Percentiles rank a stretch among this genome's conserved stretches.
Conservation (phyloP, 2,797 vertebrate genomes). For the Betta splendens region DNA sequence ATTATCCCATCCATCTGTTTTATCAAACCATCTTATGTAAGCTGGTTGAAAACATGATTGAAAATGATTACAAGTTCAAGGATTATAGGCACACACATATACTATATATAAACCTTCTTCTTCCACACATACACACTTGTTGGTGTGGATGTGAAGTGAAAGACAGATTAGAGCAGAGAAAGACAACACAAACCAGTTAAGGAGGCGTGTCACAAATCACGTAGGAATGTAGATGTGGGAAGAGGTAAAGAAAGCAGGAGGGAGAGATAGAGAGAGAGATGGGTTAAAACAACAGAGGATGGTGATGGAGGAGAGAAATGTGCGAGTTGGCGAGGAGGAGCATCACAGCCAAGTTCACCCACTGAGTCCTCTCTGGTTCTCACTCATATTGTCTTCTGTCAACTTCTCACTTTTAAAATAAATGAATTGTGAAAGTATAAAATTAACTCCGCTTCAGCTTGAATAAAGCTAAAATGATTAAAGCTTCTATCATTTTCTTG, state of each 20-base stretch:
- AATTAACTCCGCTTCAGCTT: background rate
- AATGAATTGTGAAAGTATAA: slow-evolving; percentile 22
- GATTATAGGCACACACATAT: too few species aligned
- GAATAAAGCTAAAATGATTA: too few species aligned
- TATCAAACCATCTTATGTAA: slow-evolving; percentile 4
- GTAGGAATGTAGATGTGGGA: slow-evolving; percentile 12
- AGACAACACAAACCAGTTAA: too few species aligned
- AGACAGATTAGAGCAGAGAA: too few species aligned
- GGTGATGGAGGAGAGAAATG: slow-evolving; percentile 37
- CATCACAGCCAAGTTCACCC: slow-evolving; percentile 40
- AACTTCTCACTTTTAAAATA: slow-evolving; percentile 39
- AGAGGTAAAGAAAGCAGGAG: slow-evolving; percentile 18
- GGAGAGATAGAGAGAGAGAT: slow-evolving; percentile 12
- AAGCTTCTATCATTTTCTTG: too few species aligned
- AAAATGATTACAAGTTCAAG: background rate
- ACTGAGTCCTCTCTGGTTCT: slow-evolving; percentile 33
- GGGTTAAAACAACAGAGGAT: slow-evolving; percentile 33
- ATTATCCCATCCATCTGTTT: slow-evolving; percentile 5
- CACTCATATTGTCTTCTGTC: slow-evolving; percentile 29
- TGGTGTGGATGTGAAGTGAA: too few species aligned
- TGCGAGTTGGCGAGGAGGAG: slow-evolving; percentile 40
- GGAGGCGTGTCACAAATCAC: background rate
- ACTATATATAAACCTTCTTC: too few species aligned
- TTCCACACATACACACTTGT: too few species aligned
- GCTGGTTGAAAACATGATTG: slow-evolving; percentile 4